Base-by-base conservation (phyloP, 2,888 invertebrate species). In the Lordiphosa andalusiaca region DNA sequence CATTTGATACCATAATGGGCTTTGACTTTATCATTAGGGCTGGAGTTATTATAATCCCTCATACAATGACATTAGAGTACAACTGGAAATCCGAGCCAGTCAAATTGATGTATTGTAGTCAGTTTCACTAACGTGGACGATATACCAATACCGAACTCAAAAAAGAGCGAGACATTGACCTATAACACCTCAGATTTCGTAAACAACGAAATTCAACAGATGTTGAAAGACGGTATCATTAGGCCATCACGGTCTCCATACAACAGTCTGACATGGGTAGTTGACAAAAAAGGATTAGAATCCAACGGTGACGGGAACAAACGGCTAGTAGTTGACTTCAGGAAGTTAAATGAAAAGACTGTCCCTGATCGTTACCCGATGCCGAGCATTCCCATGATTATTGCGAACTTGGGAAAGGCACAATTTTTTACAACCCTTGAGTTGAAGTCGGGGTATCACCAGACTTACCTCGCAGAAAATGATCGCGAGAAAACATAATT, bases 251-350 rank as follows among this genome's bases (percentile, higher is more conserved):
- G n/a, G n/a, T n/a, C n/a, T n/a, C n/a, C n/a, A n/a, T n/a, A n/a
- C n/a, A n/a, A n/a, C n/a, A n/a, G n/a, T 36, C 47, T 36, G 21
- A 48, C 40, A 7, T 53, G 47, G 53, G 53, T 47, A 10, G 64
- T 59, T 6, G 42, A 63, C 13, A 64, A 60, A 0, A 88, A 88
- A 55, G 88, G 87, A 62, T 12, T 47, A 10, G 86, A 87, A 53
- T 51, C 76, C 5, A 55, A 71, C 2, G 81, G 84, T n/a, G 66
- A 83, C 48, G 16, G 13, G 3, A 49, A 49, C 10, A 49, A 38
- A 16, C 25, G 48, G 13, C 10, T 49, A 25, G 47, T 47, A 4
- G 37, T 47, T 9, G 25, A 48, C 16, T 39, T 49, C 30, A 49
- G 39, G 6, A 49, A 49, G 30, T 33, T n/a, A n/a, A n/a, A n/a